Evolutionary conservation across 2,113 vertebrate species (phyloP), one percentile per base, ranked within the genome.

Genomic region (Procavia capensis): DNA sequence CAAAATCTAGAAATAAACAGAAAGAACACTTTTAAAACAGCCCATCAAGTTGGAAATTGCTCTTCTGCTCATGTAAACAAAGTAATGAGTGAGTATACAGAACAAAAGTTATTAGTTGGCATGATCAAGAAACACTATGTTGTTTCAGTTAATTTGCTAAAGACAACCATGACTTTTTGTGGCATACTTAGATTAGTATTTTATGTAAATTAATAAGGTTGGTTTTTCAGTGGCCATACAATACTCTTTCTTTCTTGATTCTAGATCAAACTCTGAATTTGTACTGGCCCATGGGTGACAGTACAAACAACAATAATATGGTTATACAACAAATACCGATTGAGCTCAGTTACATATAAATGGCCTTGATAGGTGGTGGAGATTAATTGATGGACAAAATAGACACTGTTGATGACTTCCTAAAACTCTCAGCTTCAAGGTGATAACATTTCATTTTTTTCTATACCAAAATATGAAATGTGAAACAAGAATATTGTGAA

Each of bases 61-160:
- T 88, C 57, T 76, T 22, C 31, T 72, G 13, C 0, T 90, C 87
- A 94, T 88, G 54, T 74, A 91, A 72, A 70, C 82, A 64, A n/a
- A 87, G 29, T 96, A 89, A 97, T 84, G 88, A 97, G n/a, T 74
- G 74, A 82, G 84, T 36, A 25, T 57, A 75, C 5, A 95, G 82
- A 92, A 79, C 9, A 88, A 59, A 94, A 45, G 36, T 45, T 78
- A 95, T 96, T 63, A 92, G 75, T 66, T 66, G 43, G 16, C 88
- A 75, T 72, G 41, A 41, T 66, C 34, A 92, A 68, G 43, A 97
- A 97, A 85, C 57, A 5, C 5, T 41, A 70, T 64, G 80, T 54
- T 88, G 85, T 61, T 95, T 68, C 29, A 50, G 68, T 90, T 97
- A 96, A 95, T 79, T 78, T 66, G 43, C 83, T 91, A 91, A 43